Percentiles rank a stretch among this genome's conserved stretches.
Conservation (phyloP, 2,797 vertebrate genomes). For the Poecile montanus region DNA sequence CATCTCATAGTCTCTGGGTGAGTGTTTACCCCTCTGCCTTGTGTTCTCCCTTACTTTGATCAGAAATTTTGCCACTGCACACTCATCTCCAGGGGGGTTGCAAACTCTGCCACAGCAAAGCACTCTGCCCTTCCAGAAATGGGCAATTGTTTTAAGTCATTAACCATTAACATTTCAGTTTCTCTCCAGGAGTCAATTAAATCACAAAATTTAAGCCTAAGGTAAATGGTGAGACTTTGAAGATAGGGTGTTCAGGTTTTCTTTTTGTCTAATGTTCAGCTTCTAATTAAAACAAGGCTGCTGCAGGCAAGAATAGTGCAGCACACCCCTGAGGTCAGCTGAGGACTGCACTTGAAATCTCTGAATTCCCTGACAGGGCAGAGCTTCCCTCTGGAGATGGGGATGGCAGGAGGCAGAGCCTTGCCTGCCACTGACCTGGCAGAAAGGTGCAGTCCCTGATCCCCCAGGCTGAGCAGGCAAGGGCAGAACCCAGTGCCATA, state of each 20-base stretch:
- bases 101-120: neutral
- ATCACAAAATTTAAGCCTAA: neutral
- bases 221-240: neutral
- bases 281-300: neutral
- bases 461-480: rapidly evolving
- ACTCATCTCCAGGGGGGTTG: neutral
- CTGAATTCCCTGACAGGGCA: rapidly evolving
- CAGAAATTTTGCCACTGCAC: neutral
- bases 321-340: neutral
- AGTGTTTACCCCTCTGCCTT: neutral
- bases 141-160: neutral
- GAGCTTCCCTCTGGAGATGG: neutral
- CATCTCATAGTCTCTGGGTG: neutral
- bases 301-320: neutral
- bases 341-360: neutral
- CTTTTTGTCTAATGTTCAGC: neutral
- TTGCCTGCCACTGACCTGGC: neutral
- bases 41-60: neutral
- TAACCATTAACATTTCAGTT: neutral
- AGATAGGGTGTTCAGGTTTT: neutral
- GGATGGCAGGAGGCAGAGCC: neutral
- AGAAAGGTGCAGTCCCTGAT: neutral
- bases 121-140: neutral
- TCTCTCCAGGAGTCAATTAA: neutral
- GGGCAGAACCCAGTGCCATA: neutral